Conservation (phyloP, 1,140 invertebrate genomes). For the Berghia stephanieae region DNA sequence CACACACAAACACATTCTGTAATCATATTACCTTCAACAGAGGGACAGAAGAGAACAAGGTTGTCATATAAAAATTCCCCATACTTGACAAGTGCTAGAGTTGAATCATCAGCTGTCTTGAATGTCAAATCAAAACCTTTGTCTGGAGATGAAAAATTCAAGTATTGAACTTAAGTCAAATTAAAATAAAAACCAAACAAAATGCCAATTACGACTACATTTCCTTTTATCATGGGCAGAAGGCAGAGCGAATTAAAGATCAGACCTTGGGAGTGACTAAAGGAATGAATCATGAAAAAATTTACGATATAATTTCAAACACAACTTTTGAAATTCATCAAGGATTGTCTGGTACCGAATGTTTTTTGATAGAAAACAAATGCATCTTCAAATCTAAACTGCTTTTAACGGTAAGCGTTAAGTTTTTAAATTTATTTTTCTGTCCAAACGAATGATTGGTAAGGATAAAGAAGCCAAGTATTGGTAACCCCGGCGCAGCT, state of each 20-base stretch:
- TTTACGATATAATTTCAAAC: no score
- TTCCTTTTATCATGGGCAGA: background rate
- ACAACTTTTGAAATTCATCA: no score
- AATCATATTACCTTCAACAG: constrained; percentile 84
- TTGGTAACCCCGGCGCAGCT: no score
- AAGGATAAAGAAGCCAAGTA: no score
- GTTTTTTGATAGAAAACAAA: no score
- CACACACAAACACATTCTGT: no score
- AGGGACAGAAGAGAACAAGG: constrained; percentile 95
- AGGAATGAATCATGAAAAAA: no score
- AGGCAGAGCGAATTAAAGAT: background rate
- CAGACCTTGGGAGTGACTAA: background rate
- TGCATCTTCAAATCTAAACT: no score
- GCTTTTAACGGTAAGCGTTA: no score
- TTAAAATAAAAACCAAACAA: background rate
- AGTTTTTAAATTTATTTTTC: no score
- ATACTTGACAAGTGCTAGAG: constrained; percentile 90
- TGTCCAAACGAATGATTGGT: no score
- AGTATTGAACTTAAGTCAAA: background rate
- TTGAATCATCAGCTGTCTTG: constrained; percentile 93
- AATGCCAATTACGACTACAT: background rate
- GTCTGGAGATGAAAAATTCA: constrained; percentile 74
- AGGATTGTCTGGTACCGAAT: no score
- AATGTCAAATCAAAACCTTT: constrained; percentile 89
- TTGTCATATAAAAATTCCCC: constrained; percentile 97